Percentiles rank a stretch among this genome's conserved stretches.
Evolutionary conservation across 2,113 vertebrate genomes (phyloP).

Genomic region (Rhinichthys klamathensis): DNA sequence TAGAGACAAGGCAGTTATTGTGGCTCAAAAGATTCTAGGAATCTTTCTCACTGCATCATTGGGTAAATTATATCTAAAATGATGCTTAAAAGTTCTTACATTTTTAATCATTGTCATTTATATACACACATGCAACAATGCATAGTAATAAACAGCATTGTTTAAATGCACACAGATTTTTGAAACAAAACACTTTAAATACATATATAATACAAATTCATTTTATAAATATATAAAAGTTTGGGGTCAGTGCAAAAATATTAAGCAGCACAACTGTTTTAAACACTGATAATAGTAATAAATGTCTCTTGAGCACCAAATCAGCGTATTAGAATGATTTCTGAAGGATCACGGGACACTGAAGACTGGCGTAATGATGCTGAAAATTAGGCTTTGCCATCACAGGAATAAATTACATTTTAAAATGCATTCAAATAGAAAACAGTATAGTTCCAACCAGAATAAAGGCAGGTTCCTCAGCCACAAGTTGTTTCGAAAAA

Average conservation of each 20-base stretch:
- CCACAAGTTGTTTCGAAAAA: not conserved
- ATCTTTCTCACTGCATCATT: not conserved
- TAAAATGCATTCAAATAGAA: not conserved
- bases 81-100: too few species aligned
- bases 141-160: too few species aligned
- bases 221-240: too few species aligned
- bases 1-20: slow-evolving; percentile 31
- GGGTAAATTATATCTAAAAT: not conserved
- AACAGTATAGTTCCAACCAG: not conserved
- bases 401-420: not conserved
- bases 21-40: slow-evolving; percentile 19
- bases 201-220: too few species aligned
- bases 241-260: not conserved
- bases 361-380: not conserved
- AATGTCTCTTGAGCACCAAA: not conserved
- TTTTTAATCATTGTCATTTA: too few species aligned
- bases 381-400: not conserved
- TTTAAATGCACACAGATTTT: too few species aligned
- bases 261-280: not conserved
- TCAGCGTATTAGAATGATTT: not conserved
- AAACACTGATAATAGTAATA: not conserved
- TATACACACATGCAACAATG: too few species aligned
- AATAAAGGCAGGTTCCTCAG: not conserved
- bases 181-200: too few species aligned
- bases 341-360: not conserved